phyloP scores from a whole-genome alignment of 2,113 vertebrate genomes.

The Canis aureus region DNA sequence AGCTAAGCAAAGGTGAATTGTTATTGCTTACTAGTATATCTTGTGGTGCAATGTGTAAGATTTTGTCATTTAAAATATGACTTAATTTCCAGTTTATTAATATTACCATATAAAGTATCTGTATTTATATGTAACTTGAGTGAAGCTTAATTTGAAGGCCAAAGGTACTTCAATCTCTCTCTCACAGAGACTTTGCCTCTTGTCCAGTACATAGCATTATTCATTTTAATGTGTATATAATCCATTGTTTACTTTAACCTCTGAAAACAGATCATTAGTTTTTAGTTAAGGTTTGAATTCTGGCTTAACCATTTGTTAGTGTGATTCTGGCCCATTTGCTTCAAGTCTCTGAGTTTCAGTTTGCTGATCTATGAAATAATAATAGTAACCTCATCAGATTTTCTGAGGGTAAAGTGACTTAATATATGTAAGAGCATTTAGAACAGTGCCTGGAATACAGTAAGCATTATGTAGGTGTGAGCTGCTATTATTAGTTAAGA shows the following conservation, averaged over 20 bases:
- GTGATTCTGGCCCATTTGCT: neutral
- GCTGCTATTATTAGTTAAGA: neutral
- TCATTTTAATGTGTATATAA: slow-evolving; percentile 27
- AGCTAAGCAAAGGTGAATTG: slow-evolving; percentile 35
- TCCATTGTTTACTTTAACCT: slow-evolving; percentile 8
- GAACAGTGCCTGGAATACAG: neutral
- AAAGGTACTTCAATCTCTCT: slow-evolving; percentile 4
- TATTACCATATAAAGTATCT: neutral
- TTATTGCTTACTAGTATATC: slow-evolving; percentile 34
- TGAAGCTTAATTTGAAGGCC: slow-evolving; percentile 60
- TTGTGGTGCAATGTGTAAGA: neutral
- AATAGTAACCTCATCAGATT: neutral
- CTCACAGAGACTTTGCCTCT: neutral
- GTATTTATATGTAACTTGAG: slow-evolving; percentile 27
- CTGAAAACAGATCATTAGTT: slow-evolving; percentile 32
- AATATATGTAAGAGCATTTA: neutral
- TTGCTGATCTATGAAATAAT: slow-evolving; percentile 35
- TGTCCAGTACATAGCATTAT: neutral
- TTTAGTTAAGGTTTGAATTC: slow-evolving; percentile 29
- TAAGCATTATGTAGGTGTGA: neutral
- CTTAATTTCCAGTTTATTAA: slow-evolving; percentile 51
- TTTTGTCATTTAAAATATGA: slow-evolving; percentile 40
- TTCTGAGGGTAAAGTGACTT: slow-evolving; percentile 20
- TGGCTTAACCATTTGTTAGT: neutral
- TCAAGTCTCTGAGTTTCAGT: neutral